A percentile compares a stretch with the other conserved stretches of the same genome.
Conservation (phyloP, 2,888 invertebrate genomes). For the Drosophila stalkeri region DNA sequence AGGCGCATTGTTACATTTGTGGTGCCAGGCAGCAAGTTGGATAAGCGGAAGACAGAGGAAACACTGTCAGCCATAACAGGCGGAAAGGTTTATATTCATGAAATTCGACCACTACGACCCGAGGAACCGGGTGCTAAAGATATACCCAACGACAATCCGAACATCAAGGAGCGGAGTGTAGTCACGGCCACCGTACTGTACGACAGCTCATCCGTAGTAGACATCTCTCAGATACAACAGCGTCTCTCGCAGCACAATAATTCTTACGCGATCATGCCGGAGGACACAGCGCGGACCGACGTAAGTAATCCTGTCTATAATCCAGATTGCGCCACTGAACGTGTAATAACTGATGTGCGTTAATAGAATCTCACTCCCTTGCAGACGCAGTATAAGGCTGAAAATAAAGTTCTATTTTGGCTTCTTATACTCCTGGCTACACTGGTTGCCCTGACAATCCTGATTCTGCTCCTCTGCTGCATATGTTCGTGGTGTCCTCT, state of each 20-base stretch:
- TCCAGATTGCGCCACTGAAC: neutral
- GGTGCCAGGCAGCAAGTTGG: slow-evolving; percentile 91
- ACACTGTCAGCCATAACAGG: slow-evolving; percentile 92
- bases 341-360: slow-evolving; percentile 28
- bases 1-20: slow-evolving; percentile 93
- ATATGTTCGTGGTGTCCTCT: slow-evolving; percentile 94
- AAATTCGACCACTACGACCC: slow-evolving; percentile 89
- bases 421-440: slow-evolving; percentile 91
- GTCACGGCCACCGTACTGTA: slow-evolving; percentile 90
- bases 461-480: slow-evolving; percentile 92
- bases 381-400: slow-evolving; percentile 90
- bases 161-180: slow-evolving; percentile 89
- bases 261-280: slow-evolving; percentile 83
- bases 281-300: slow-evolving; percentile 78
- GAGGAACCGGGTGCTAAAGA: slow-evolving; percentile 87
- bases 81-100: slow-evolving; percentile 91
- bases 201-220: slow-evolving; percentile 89
- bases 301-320: slow-evolving; percentile 69
- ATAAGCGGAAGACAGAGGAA: slow-evolving; percentile 90
- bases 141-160: slow-evolving; percentile 85
- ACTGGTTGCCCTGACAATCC: slow-evolving; percentile 89
- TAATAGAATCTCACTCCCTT: slow-evolving; percentile 82
- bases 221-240: slow-evolving; percentile 90
- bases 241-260: slow-evolving; percentile 86
- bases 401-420: slow-evolving; percentile 91